Percentiles rank a stretch among this genome's conserved stretches.
phyloP scores from a whole-genome alignment of 2,113 vertebrate genomes.

The Scortum barcoo region DNA sequence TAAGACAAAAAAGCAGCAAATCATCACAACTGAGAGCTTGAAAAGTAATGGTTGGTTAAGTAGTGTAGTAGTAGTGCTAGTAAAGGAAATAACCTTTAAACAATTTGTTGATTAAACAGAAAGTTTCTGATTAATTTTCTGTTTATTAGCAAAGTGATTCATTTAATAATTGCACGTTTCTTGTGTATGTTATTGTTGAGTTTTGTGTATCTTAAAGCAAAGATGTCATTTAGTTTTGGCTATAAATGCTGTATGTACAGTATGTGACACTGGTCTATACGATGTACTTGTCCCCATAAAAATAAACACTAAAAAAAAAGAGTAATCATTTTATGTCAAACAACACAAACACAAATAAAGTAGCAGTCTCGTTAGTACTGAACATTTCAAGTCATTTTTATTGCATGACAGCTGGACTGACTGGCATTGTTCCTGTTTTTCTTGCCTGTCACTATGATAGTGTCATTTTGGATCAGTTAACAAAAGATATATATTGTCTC shows the following conservation, averaged over 20 bases:
- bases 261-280: background rate
- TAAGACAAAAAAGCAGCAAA: background rate
- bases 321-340: background rate
- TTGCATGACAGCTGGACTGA: background rate
- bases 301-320: background rate
- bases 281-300: background rate
- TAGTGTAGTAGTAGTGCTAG: no score
- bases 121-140: background rate
- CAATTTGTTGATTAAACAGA: background rate
- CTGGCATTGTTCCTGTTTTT: background rate
- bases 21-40: background rate
- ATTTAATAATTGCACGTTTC: background rate
- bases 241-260: background rate
- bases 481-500: background rate
- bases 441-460: background rate
- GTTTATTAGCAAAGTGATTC: rapidly evolving
- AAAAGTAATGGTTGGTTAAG: background rate
- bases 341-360: background rate
- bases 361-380: background rate
- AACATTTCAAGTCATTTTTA: background rate
- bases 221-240: background rate
- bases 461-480: background rate
- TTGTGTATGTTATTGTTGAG: background rate
- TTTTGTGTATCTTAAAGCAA: background rate
- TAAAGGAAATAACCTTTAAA: background rate